phyloP scores from a whole-genome alignment of 2,888 invertebrate species.

The Netelia virgata region DNA sequence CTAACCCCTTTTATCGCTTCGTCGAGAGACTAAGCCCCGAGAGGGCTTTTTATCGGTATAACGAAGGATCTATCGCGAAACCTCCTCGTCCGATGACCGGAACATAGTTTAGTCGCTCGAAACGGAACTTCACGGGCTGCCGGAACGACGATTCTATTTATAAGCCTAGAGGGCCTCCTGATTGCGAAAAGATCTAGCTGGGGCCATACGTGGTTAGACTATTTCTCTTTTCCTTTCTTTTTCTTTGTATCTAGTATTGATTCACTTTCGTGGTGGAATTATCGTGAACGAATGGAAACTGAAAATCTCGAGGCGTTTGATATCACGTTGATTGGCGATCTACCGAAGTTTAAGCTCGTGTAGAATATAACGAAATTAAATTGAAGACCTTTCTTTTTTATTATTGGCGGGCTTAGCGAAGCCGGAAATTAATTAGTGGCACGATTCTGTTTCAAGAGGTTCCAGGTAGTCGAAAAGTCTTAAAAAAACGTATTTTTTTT shows the following conservation, averaged over 20 bases:
- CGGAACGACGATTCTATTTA: conserved; percentile 46
- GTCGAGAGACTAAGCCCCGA: background rate
- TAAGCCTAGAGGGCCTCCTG: conserved; percentile 14
- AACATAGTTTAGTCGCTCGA: conserved; percentile 13
- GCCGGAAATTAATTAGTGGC: too few relatives aligned
- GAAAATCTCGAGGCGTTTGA: background rate
- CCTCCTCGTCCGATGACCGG: background rate
- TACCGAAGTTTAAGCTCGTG: background rate
- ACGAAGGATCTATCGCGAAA: background rate
- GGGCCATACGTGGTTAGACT: background rate
- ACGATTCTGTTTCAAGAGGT: too few relatives aligned
- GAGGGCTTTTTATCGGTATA: background rate
- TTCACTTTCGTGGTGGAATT: background rate
- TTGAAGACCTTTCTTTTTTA: too few relatives aligned
- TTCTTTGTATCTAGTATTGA: background rate
- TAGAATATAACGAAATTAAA: too few relatives aligned
- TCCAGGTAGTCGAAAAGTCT: too few relatives aligned
- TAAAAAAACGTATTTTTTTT: too few relatives aligned
- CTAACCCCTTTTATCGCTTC: background rate
- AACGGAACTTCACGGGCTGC: conserved; percentile 10
- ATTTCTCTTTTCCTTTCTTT: background rate
- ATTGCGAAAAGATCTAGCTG: conserved; percentile 16
- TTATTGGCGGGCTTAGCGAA: too few relatives aligned
- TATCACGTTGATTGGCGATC: background rate
- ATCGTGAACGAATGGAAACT: background rate